Base-by-base conservation (phyloP, 2,113 vertebrate species). In the Erpornis zantholeuca region DNA sequence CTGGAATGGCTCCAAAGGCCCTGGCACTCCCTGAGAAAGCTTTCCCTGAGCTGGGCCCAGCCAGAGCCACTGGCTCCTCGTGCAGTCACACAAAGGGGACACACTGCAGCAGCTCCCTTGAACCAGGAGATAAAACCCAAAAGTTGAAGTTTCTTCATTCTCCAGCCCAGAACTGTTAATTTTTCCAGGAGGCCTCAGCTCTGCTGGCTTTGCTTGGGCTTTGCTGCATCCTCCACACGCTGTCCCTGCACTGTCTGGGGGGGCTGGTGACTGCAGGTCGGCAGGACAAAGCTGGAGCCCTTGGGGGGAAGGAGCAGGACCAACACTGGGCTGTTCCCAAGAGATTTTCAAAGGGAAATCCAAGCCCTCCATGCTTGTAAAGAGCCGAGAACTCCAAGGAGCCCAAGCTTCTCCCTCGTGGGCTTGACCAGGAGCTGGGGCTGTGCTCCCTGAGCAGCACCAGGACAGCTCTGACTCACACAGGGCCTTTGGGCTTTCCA, bases 141-240 rank as follows among this genome's bases (percentile, higher is more conserved):
- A 69, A 28, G 24, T 6, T 54, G 6, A 2, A 31, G 18, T 19
- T 76, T 76, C 15, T 36, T 61, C 6, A 3, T 72, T 68, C 29
- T 53, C 44, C n/a, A 73, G 27, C 59, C 45, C 40, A 72, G n/a
- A 82, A 33, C 7, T 47, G 33, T 11, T 63, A 0, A 13, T 47
- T 63, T 56, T 70, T 15, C 29, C 27, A 10, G 56, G 35, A 91
- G 28, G 36, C 9, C 85, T 38, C 80, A 50, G 36, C 72, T 15
- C 36, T 47, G 59, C 49, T 38, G 23, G 42, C 56, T 61, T 19
- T 60, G 28, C 81, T 27, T n/a, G 47, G 56, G 36, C 65, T 63
- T 71, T 59, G 36, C 65, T 73, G 59, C 60, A 40, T 35, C 87
- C 22, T 3, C 42, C 3, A 0, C 19, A 0, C 1, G 0, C 42